Base-by-base conservation (phyloP, 1,140 invertebrate genomes). In the Drosophila melanica region DNA sequence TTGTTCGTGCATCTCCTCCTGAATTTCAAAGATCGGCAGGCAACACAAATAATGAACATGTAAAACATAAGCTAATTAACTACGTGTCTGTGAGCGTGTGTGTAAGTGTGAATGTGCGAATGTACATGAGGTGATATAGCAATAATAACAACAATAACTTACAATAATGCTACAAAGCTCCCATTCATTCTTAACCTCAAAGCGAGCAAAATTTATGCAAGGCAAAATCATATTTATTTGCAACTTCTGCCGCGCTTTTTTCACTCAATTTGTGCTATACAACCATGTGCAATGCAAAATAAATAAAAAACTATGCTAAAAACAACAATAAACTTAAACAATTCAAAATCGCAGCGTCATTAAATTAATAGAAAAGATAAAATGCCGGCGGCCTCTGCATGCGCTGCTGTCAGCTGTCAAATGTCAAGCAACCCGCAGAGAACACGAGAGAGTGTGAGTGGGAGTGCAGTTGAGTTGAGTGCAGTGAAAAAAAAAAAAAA, bases 1-100 rank as follows among this genome's bases (percentile, higher is more conserved):
- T 93, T 99, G 98, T 93, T 99, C 98, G 92, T 99, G 97, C 96
- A 99, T 98, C 93, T 99, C 98, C 93, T 99, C 97, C 90, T 91
- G 58, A n/a, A 47, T 69, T n/a, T 37, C 55, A 39, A 51, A 37
- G 27, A 27, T 48, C 35, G 30, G 45, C 65, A 79, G 48, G 68
- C 54, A 53, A 69, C 80, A 79, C 70, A 73, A 44, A 66, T 53
- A 62, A 41, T 72, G 47, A 53, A 67, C 48, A 72, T 53, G 30
- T 44, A 30, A 58, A 53, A 60, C 48, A 60, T 12, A 68, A 73
- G 55, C 55, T 14, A 14, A 33, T 73, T 60, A 55, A 48, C 35
- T 42, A 66, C 10, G 14, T 58, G 39, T 59, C 10, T 48, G 44
- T 39, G 3, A 39, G 6, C 45, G 11, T 55, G 12, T 55, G 11